Evolutionary conservation across 2,797 vertebrate genomes (phyloP), one percentile per base, ranked within the genome.

Genomic region (Macropodus opercularis): DNA sequence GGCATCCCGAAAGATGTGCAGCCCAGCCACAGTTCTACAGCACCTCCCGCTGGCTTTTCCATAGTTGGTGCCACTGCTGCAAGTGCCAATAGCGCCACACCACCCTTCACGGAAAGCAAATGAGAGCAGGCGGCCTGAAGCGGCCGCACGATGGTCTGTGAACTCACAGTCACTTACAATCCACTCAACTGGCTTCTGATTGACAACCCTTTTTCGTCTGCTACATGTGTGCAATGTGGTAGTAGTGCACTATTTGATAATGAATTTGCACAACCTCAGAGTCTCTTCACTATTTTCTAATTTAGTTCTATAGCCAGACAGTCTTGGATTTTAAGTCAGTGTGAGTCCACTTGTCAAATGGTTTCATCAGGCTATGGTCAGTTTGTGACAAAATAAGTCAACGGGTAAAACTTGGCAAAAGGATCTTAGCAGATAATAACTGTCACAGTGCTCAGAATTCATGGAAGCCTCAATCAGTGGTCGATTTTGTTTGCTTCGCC

Each of bases 1-100:
- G 97, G 98, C 91, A 98, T 99, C 90, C 98, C 97, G 56, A 99
- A 98, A 93, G 98, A 99, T 87, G 93, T 99, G 88, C 97, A 99
- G 92, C 97, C 98, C 86, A 98, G 95, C 94, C 98, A 99, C 95
- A 99, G 98, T 88, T 99, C 97, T 57, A 98, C 95, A 67, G 98
- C 96, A 34, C 96, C 98, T 80, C 98, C 98, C 32, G 95, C 96
- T 69, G 96, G 96, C 90, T 98, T 96, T 77, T 92, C 96, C 61
- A 93, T 95, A 65, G 95, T 97, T 73, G 92, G 95, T 93, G 95
- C 94, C 94, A 96, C 95, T 55, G 92, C 96, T 89, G 95, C 96
- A 85, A 94, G 92, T 93, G 94, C 94, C 95, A 97, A 94, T 90
- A 96, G 94, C 4, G 86, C 90, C 84, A 92, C 94, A 0, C 92